Percentiles rank a stretch among this genome's conserved stretches.
Conservation (phyloP, 2,797 vertebrate genomes). For the Oophaga sylvatica region DNA sequence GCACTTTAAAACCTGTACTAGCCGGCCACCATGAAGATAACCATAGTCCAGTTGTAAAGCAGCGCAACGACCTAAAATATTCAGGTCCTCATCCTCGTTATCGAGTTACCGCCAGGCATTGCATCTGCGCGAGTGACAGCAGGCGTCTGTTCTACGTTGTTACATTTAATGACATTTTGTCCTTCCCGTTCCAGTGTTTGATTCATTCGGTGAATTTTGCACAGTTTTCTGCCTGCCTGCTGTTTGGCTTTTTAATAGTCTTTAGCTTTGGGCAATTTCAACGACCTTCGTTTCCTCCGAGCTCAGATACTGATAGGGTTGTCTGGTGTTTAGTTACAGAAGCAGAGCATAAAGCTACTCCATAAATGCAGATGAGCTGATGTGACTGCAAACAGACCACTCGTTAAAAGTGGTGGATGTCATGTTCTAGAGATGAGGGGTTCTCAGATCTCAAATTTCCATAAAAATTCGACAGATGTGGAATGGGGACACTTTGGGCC, state of each 20-base stretch:
- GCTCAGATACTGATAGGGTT: constrained; percentile 20
- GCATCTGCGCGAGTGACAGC: constrained; percentile 17
- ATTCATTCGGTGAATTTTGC: constrained; percentile 8
- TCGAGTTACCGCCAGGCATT: background rate
- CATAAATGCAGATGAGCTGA: constrained; percentile 32
- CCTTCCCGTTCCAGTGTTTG: constrained; percentile 31
- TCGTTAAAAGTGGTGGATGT: background rate
- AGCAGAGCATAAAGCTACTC: background rate
- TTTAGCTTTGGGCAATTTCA: constrained; percentile 32
- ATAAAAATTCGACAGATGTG: background rate
- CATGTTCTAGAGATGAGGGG: background rate
- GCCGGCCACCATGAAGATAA: background rate
- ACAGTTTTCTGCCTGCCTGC: constrained; percentile 26
- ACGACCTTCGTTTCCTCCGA: constrained; percentile 44
- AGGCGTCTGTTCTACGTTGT: constrained; percentile 9
- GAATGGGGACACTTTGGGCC: background rate
- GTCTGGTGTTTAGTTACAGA: constrained; percentile 41
- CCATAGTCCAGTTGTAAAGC: background rate
- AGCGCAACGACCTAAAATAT: background rate
- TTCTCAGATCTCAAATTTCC: background rate
- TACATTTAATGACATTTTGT: constrained; percentile 25
- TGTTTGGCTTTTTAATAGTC: constrained; percentile 25
- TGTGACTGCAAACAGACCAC: background rate
- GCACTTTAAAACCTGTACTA: background rate
- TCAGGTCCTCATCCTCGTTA: background rate